phyloP scores from a whole-genome alignment of 2,888 invertebrate genomes.

The Euzophera pinguis region DNA sequence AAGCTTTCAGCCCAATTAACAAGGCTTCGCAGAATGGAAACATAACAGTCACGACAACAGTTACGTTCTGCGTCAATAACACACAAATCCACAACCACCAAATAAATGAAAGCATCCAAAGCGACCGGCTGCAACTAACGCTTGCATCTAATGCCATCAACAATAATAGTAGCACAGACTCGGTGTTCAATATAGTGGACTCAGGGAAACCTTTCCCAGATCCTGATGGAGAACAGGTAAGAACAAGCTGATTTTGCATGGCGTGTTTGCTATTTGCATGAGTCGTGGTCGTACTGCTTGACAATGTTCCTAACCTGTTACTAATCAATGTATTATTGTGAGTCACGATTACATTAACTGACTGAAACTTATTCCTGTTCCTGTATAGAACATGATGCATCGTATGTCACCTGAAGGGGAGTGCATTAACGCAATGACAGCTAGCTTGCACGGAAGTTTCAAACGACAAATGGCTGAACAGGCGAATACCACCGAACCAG shows the following conservation, averaged over 20 bases:
- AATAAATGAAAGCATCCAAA: constrained; percentile 71
- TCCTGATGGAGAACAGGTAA: constrained; percentile 69
- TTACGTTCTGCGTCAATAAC: constrained; percentile 88
- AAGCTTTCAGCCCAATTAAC: constrained; percentile 68
- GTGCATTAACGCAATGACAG: constrained; percentile 81
- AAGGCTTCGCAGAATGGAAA: constrained; percentile 81
- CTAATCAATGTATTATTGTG: constrained; percentile 25
- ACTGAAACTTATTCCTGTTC: constrained; percentile 58
- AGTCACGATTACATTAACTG: constrained; percentile 33
- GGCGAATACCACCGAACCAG: constrained; percentile 49
- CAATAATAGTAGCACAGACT: constrained; percentile 62
- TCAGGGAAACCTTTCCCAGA: constrained; percentile 53
- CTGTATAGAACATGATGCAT: constrained; percentile 82
- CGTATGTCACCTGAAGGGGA: constrained; percentile 86
- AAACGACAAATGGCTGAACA: constrained; percentile 78
- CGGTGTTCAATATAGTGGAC: constrained; percentile 58
- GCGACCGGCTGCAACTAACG: constrained; percentile 74
- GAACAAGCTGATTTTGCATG: constrained; percentile 40
- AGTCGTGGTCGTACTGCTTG: constrained; percentile 30
- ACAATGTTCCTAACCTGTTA: constrained; percentile 37
- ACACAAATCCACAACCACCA: constrained; percentile 75
- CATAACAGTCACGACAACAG: constrained; percentile 92
- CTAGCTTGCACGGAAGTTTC: constrained; percentile 83
- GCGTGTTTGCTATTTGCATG: constrained; percentile 40
- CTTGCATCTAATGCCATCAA: constrained; percentile 73